These are phyloP conservation scores for Eriocheir sinensis DNA, from an alignment of 1,140 invertebrate species.

Conservation along the genomic window DNA sequence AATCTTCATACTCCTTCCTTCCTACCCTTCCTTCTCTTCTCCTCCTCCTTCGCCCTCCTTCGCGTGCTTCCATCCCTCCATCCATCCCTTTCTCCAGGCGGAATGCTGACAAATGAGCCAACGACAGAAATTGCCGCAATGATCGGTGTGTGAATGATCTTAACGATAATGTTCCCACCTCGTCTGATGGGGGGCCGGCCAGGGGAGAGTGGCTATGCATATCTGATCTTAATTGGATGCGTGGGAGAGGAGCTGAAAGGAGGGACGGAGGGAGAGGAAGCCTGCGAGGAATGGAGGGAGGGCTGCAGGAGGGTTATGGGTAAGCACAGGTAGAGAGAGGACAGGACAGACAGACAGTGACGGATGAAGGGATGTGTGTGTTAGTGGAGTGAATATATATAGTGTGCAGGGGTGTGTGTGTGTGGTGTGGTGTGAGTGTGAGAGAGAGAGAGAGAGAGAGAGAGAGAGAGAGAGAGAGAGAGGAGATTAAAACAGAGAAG, in stretches of 20 bases:
- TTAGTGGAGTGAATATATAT: not conserved
- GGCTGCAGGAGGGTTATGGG: not conserved
- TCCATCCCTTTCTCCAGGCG: not conserved
- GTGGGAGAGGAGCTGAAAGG: not conserved
- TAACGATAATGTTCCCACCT: not conserved
- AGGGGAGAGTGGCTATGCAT: not conserved
- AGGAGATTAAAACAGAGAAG: not conserved
- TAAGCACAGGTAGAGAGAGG: too few species aligned
- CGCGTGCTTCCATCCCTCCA: too few species aligned
- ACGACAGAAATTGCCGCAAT: slow-evolving; percentile 20
- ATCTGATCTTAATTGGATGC: slow-evolving; percentile 6
- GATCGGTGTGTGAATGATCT: slow-evolving; percentile 9
- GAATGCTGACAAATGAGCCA: slow-evolving; percentile 6
- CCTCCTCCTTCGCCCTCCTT: too few species aligned
- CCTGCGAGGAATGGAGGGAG: not conserved
- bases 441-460: slow-evolving; percentile 5
- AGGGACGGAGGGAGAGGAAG: not conserved
- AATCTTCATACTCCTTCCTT: too few species aligned
- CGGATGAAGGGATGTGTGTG: too few species aligned
- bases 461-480: not conserved
- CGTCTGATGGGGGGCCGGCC: not conserved
- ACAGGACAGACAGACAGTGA: too few species aligned
- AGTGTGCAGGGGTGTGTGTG: not conserved
- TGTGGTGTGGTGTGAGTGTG: not conserved
- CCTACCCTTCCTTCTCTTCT: too few species aligned